A percentile compares a stretch with the other conserved stretches of the same genome.
Evolutionary conservation across 2,888 invertebrate species (phyloP).

Genomic region (Osedax fenrisi): DNA sequence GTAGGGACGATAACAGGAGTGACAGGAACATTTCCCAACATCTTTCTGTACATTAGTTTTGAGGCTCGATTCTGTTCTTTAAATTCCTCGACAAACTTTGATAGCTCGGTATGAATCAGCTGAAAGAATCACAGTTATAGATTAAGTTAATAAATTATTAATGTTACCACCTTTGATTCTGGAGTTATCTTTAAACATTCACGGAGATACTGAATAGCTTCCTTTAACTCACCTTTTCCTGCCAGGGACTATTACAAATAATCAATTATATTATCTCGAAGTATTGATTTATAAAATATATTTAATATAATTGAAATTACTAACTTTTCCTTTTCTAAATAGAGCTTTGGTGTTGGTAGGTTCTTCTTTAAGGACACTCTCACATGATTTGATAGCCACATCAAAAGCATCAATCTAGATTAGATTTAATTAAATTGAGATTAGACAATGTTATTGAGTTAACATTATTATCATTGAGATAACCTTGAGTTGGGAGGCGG

Average conservation of each 20-base stretch:
- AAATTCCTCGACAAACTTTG: background rate
- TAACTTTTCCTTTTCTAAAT: constrained; percentile 67
- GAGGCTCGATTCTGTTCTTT: background rate
- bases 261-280: background rate
- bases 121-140: too few species aligned
- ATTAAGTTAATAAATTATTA: background rate
- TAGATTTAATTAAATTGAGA: background rate
- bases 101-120: background rate
- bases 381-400: constrained; percentile 70
- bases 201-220: constrained; percentile 60
- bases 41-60: background rate
- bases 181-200: constrained; percentile 60
- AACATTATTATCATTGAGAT: constrained; percentile 10
- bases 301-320: constrained; percentile 12
- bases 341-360: constrained; percentile 80
- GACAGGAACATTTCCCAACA: background rate
- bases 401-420: constrained; percentile 62
- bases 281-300: too few species aligned
- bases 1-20: too few species aligned
- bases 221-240: constrained; percentile 60
- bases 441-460: constrained; percentile 7
- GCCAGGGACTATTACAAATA: constrained; percentile 54
- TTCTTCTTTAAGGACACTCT: constrained; percentile 69
- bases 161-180: constrained; percentile 55
- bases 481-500: constrained; percentile 75